Percentiles rank a stretch among this genome's conserved stretches.
phyloP scores from a whole-genome alignment of 2,113 vertebrate genomes.

The Phalacrocorax carbo region DNA sequence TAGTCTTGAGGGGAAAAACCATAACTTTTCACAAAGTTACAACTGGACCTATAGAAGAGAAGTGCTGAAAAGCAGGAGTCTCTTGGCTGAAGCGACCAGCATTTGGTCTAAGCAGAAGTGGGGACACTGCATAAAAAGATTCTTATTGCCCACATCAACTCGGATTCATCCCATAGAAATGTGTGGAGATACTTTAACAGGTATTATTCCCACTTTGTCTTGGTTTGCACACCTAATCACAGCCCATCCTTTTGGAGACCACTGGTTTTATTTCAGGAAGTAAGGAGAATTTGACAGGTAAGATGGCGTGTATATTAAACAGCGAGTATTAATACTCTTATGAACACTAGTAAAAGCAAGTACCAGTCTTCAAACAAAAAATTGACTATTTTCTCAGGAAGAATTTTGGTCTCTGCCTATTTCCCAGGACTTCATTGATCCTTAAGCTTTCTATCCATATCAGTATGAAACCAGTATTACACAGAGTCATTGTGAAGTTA shows the following conservation, averaged over 20 bases:
- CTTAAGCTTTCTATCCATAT: background rate
- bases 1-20: background rate
- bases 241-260: background rate
- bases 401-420: background rate
- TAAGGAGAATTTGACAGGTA: background rate
- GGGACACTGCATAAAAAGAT: background rate
- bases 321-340: background rate
- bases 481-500: background rate
- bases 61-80: background rate
- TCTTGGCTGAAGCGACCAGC: background rate
- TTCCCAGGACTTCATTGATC: background rate
- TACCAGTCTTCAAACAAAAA: background rate
- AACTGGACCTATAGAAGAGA: background rate
- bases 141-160: background rate
- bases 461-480: background rate
- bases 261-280: background rate
- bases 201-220: background rate
- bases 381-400: background rate
- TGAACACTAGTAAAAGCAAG: background rate
- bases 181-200: background rate
- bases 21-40: background rate
- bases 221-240: background rate
- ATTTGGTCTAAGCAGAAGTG: background rate
- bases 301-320: background rate
- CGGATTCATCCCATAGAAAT: background rate